Evolutionary conservation across 2,888 invertebrate genomes (phyloP).

Genomic region (Leptopterna dolabrata): DNA sequence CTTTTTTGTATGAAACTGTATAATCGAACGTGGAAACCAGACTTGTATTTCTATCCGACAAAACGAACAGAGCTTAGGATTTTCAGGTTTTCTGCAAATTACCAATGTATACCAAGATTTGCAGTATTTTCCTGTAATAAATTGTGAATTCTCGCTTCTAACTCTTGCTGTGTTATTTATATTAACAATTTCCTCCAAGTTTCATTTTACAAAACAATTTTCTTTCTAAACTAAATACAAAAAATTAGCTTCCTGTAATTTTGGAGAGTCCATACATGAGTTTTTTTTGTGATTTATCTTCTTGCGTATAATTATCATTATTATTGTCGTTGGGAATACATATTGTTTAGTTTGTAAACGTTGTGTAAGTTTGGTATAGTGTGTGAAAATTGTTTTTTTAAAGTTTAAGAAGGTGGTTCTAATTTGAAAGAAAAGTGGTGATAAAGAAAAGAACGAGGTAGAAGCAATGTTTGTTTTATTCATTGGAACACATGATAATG

Average conservation of each 20-base stretch:
- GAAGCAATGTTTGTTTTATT: conserved; percentile 51
- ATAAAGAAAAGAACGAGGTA: neutral
- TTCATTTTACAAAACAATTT: neutral
- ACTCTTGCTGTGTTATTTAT: neutral
- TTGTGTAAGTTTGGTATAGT: conserved; percentile 50
- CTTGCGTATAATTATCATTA: conserved; percentile 13
- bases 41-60: neutral
- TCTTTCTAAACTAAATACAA: neutral
- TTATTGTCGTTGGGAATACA: conserved; percentile 40
- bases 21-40: neutral
- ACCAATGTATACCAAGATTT: neutral
- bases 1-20: neutral
- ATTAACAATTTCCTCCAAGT: neutral
- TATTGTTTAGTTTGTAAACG: conserved; percentile 44
- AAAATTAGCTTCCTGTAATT: neutral
- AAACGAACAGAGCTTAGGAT: neutral
- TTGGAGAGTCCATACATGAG: neutral
- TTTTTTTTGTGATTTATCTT: neutral
- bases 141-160: neutral
- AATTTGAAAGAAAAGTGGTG: conserved; percentile 22
- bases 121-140: neutral
- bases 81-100: neutral
- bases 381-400: conserved; percentile 46
- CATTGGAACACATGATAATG: conserved; percentile 56
- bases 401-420: conserved; percentile 5